Evolutionary conservation across 2,888 invertebrate genomes (phyloP), one percentile per base, ranked within the genome.

Genomic region (Muschampia plurimacula): DNA sequence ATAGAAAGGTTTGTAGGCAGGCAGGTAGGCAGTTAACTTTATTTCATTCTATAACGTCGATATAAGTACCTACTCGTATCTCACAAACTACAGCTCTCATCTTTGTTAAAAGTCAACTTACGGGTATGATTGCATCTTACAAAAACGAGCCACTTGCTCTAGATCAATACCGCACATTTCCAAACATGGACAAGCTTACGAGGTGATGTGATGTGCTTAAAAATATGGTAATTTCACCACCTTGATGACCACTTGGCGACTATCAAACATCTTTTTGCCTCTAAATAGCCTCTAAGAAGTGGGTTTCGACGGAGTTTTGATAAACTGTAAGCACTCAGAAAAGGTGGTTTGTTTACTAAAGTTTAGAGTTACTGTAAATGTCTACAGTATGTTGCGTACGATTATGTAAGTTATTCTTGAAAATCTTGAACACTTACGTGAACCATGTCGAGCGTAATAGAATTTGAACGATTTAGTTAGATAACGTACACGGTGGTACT

Each of bases 391-490:
- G 57, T 64, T 70, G 44, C 64, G 44, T 36, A 12, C 28, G 41
- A 63, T 69, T 64, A 69, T 70, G 57, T 70, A 70, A 69, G 57
- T 12, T 13, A 32, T 59, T 62, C 62, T 62, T 62, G 62, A 62
- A 52, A 60, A 63, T 70, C 64, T 70, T 41, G 69, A 64, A 55
- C 64, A 64, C 44, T 70, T 70, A 70, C 70, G 70, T 63, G 63
- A 59, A 70, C 36, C 65, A 65, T 64, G 65, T 59, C 70, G 59
- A 70, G 57, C 70, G 65, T 65, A 70, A 70, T 70, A 65, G 65
- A 70, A 70, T 70, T 69, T 70, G 70, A 46, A 57, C 52, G 69
- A 69, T 70, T 65, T 59, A 70, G 65, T 70, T 70, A 70, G 70
- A 57, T 70, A 59, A 70, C 57, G 28, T 39, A 44, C 22, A 39